Evolutionary conservation across 2,888 invertebrate genomes (phyloP).

Genomic region (Ophion ellenae): DNA sequence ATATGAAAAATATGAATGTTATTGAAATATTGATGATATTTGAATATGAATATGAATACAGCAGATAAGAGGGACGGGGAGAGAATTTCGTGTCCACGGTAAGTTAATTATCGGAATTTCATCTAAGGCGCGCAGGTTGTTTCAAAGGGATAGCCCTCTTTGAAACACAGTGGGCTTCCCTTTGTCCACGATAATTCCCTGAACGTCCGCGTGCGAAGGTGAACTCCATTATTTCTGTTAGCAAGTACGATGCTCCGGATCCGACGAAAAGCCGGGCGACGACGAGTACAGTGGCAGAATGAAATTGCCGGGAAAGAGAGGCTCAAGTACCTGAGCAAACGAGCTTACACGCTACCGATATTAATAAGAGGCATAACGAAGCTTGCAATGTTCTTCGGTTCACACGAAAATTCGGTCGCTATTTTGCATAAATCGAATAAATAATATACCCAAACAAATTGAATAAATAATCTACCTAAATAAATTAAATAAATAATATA

Average conservation of each 20-base stretch:
- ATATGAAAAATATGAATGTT: too few species aligned
- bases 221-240: slow-evolving; percentile 63
- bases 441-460: too few species aligned
- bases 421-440: too few species aligned
- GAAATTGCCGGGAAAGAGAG: slow-evolving; percentile 44
- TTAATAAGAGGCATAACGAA: slow-evolving; percentile 18
- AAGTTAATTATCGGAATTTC: slow-evolving; percentile 63
- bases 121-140: slow-evolving; percentile 16
- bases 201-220: slow-evolving; percentile 42
- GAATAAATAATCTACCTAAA: too few species aligned
- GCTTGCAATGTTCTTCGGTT: neutral
- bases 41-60: slow-evolving; percentile 1
- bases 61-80: neutral
- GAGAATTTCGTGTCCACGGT: slow-evolving; percentile 29
- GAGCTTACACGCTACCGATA: slow-evolving; percentile 26
- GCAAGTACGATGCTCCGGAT: slow-evolving; percentile 55
- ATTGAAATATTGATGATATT: too few species aligned
- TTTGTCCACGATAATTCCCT: slow-evolving; percentile 60
- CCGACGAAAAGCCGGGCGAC: slow-evolving; percentile 44
- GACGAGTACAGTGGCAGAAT: slow-evolving; percentile 39
- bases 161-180: slow-evolving; percentile 44
- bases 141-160: slow-evolving; percentile 30
- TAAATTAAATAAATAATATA: too few species aligned
- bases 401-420: neutral
- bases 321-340: neutral